Percentiles rank a stretch among this genome's conserved stretches.
These are phyloP conservation scores for Sphaerodactylus townsendi DNA, from an alignment of 2,113 vertebrate genomes.

Conservation along the genomic window DNA sequence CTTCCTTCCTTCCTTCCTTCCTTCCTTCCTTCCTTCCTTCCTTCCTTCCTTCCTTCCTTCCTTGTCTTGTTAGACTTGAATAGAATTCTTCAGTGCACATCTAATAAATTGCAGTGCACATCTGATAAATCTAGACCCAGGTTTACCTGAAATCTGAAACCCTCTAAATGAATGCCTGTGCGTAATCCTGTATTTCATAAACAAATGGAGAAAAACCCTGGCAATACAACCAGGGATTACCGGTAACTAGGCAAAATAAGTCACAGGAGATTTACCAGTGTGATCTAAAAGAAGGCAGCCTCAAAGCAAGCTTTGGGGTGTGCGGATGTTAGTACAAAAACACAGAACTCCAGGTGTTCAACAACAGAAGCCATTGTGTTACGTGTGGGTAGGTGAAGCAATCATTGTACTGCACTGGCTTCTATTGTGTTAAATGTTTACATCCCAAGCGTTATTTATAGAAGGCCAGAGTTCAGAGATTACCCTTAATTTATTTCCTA, in stretches of 20 bases:
- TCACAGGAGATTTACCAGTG: not conserved
- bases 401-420: not conserved
- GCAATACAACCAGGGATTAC: not conserved
- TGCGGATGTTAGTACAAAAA: not conserved
- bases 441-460: not conserved
- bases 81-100: too few species aligned
- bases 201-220: not conserved
- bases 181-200: not conserved
- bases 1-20: too few species aligned
- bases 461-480: not conserved
- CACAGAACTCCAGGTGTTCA: not conserved
- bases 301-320: not conserved
- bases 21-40: too few species aligned
- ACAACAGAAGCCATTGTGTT: constrained; percentile 1
- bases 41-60: too few species aligned
- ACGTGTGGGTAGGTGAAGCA: not conserved
- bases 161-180: not conserved
- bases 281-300: not conserved
- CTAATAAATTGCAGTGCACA: too few species aligned
- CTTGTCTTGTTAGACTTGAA: too few species aligned
- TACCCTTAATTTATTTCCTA: not conserved
- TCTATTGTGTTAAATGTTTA: not conserved
- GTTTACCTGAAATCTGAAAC: not conserved
- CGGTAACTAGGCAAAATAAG: not conserved
- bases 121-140: not conserved